These are phyloP conservation scores for Limnephilus rhombicus DNA, from an alignment of 2,888 invertebrate species.

Conservation along the genomic window DNA sequence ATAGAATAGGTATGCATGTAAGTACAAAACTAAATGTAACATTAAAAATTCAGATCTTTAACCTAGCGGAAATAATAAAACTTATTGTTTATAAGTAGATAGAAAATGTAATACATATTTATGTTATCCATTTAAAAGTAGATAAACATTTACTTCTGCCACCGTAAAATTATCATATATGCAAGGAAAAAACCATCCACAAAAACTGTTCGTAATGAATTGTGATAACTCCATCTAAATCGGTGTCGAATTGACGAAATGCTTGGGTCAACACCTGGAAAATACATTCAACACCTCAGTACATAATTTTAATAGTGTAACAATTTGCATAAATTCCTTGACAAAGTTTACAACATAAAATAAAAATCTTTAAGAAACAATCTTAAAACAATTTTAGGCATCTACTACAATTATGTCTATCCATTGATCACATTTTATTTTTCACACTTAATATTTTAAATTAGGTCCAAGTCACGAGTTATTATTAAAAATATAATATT, in stretches of 20 bases:
- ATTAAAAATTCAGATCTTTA: background rate
- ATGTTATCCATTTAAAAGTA: background rate
- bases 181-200: constrained; percentile 88
- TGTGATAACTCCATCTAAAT: constrained; percentile 94
- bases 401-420: background rate
- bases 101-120: background rate
- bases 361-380: background rate
- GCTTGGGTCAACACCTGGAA: constrained; percentile 92
- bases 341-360: background rate
- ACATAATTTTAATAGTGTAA: background rate
- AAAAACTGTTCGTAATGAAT: constrained; percentile 98
- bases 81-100: background rate
- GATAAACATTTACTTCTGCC: background rate
- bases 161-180: constrained; percentile 71
- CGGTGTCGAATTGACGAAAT: constrained; percentile 92
- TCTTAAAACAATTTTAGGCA: background rate
- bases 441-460: background rate
- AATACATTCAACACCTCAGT: background rate
- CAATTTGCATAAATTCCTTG: background rate
- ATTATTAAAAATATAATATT: background rate
- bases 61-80: background rate
- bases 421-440: no score
- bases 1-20: background rate
- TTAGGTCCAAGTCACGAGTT: background rate
- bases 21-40: background rate